Evolutionary conservation across 2,888 invertebrate genomes (phyloP), one percentile per base, ranked within the genome.

Genomic region (Uropetala carovei): DNA sequence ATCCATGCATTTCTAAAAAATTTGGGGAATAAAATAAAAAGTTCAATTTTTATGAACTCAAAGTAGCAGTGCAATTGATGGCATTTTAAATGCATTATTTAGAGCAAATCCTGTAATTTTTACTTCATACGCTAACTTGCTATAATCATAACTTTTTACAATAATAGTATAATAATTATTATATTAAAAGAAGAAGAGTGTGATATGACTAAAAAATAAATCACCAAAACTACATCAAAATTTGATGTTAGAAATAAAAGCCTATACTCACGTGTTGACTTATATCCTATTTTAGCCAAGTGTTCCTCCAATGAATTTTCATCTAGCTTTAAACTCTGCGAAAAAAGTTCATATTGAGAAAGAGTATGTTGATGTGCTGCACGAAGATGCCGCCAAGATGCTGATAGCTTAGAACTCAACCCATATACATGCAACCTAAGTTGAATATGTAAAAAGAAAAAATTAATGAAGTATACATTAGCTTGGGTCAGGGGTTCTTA

Each of bases 361-460:
- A 89, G 22, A 18, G 64, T 68, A 11, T 64, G 89, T 64, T 89
- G 89, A 30, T 89, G 64, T 59, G 60, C 89, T 56, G 89, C 22
- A 27, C 43, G 64, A 30, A 89, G 60, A 13, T 89, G 60, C 30
- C 64, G 89, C 89, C 89, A 89, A 14, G 64, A 64, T n/a, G 30
- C n/a, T 14, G 64, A 27, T 14, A 89, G 43, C 64, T 58, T 89
- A 64, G 60, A 13, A 60, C 64, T 43, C n/a, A 68, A 43, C 4
- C 18, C 89, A 89, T 64, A 89, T 64, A 89, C 60, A 43, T 89
- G 89, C 89, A 89, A 68, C 60, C 89, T 89, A 43, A 43, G 64
- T 13, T 10, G 18, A 68, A 89, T 64, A 68, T 43, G 27, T 22
- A 75, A 68, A 9, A 11, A 64, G 9, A 75, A 2, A 13, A 75